phyloP scores from a whole-genome alignment of 2,888 invertebrate species.

The Meta bourneti region DNA sequence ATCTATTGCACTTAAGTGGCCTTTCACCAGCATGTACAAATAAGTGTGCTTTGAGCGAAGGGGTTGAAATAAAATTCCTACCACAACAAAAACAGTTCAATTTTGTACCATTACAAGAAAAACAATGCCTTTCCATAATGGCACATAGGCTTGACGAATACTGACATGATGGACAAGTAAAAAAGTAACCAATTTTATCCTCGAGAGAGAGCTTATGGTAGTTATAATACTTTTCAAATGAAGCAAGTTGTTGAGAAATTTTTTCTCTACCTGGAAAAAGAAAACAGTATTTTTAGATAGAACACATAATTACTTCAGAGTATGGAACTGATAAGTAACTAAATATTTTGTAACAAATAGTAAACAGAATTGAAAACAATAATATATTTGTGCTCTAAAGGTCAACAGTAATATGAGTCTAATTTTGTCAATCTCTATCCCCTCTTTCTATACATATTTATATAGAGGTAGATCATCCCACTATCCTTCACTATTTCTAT shows the following conservation, averaged over 20 bases:
- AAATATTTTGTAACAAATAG: no score
- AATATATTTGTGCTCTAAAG: no score
- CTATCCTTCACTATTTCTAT: no score
- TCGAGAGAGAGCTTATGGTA: neutral
- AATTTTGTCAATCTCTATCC: no score
- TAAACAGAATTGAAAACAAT: no score
- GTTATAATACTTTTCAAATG: slow-evolving; percentile 5
- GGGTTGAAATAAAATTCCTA: slow-evolving; percentile 37
- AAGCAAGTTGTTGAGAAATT: neutral
- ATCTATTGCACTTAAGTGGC: slow-evolving; percentile 38
- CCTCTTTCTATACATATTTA: no score
- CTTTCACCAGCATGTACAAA: slow-evolving; percentile 57
- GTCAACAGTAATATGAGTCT: no score
- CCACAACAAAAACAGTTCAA: slow-evolving; percentile 60
- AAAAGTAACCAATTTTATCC: slow-evolving; percentile 2
- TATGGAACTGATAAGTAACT: no score
- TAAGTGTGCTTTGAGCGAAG: slow-evolving; percentile 51
- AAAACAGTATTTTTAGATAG: neutral
- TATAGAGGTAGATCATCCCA: no score
- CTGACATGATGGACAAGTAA: slow-evolving; percentile 22
- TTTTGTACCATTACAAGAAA: slow-evolving; percentile 16
- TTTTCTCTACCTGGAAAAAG: slow-evolving; percentile 5
- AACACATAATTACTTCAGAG: neutral
- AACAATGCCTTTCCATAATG: slow-evolving; percentile 57
- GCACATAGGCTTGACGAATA: slow-evolving; percentile 21